A percentile compares a stretch with the other conserved stretches of the same genome.
Evolutionary conservation across 2,113 vertebrate genomes (phyloP).

Genomic region (Neotoma lepida): DNA sequence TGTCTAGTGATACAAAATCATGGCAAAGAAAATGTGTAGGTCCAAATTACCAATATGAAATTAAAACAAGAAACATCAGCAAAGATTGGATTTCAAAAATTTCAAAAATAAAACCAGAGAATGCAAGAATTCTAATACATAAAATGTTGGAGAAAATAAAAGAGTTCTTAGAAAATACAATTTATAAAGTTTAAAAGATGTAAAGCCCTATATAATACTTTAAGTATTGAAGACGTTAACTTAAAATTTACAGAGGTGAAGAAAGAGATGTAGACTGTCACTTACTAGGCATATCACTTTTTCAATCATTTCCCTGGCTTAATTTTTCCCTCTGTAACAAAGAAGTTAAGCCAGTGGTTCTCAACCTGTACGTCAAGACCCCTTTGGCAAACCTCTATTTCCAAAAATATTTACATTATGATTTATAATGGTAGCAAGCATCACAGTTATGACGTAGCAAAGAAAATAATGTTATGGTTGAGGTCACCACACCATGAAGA

Average conservation of each 20-base stretch:
- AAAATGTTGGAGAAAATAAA: conserved; percentile 19
- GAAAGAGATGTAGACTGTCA: not conserved
- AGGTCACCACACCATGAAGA: not conserved
- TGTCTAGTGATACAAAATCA: not conserved
- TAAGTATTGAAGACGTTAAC: conserved; percentile 29
- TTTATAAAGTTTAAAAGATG: conserved; percentile 5
- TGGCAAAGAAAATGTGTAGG: not conserved
- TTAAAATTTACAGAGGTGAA: not conserved
- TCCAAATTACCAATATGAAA: not conserved
- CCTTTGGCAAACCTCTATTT: not conserved
- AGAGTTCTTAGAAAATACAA: not conserved
- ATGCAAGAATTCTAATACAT: not conserved
- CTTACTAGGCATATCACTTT: not conserved
- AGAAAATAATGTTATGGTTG: not conserved
- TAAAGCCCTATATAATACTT: not conserved
- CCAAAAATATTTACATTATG: not conserved
- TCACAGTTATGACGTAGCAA: not conserved
- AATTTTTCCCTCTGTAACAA: not conserved
- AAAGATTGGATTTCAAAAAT: not conserved
- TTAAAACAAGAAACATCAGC: not conserved
- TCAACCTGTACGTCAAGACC: not conserved
- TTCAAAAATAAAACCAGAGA: not conserved
- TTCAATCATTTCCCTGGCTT: not conserved
- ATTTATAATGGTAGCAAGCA: not conserved
- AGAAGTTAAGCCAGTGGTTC: not conserved